These are phyloP conservation scores for Herpailurus yagouaroundi DNA, from an alignment of 2,113 vertebrate genomes.

Conservation along the genomic window DNA sequence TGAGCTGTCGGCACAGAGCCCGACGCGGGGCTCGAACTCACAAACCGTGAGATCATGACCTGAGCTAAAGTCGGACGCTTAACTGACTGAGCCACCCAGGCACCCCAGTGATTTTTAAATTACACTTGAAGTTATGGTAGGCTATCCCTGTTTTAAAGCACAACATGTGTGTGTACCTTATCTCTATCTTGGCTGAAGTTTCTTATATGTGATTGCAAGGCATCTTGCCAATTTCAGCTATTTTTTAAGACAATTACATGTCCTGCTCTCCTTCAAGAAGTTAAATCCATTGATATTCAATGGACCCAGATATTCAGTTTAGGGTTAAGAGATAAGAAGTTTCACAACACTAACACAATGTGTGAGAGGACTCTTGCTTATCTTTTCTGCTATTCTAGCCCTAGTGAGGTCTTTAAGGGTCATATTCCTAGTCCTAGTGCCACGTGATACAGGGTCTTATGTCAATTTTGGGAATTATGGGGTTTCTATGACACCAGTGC, in stretches of 20 bases:
- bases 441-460: neutral
- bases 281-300: neutral
- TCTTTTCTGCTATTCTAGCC: neutral
- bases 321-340: neutral
- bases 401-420: neutral
- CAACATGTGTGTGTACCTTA: neutral
- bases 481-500: neutral
- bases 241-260: neutral
- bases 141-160: neutral
- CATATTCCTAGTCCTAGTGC: neutral
- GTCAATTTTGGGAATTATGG: neutral
- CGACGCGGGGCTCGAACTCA: too few relatives aligned
- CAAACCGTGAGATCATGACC: too few relatives aligned
- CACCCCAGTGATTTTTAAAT: neutral
- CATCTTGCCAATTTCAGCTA: neutral
- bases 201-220: neutral
- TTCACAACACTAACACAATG: conserved; percentile 10
- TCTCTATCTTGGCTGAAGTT: neutral
- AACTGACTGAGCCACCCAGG: too few relatives aligned
- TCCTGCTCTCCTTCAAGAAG: conserved; percentile 5
- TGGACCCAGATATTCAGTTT: neutral
- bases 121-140: neutral
- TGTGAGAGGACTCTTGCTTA: neutral
- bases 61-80: too few relatives aligned
- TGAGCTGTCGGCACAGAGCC: too few relatives aligned